Conservation (phyloP, 1,140 invertebrate genomes). For the Myzus persicae region DNA sequence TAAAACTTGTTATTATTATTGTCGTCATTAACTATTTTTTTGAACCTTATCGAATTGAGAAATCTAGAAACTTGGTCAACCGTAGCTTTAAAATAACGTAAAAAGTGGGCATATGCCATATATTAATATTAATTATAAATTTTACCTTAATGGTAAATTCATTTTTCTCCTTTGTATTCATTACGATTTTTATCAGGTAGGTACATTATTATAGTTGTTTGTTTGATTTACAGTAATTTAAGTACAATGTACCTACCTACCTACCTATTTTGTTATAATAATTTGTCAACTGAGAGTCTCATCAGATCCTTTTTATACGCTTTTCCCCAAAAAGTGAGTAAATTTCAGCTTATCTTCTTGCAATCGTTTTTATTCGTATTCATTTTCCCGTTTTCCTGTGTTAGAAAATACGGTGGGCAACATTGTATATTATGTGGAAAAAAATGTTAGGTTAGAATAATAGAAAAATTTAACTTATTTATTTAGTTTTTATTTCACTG, state of each 20-base stretch:
- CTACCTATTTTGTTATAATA: not conserved
- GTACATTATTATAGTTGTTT: not conserved
- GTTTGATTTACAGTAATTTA: not conserved
- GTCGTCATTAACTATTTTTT: slow-evolving; percentile 42
- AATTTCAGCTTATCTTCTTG: not conserved
- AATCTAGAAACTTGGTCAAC: slow-evolving; percentile 47
- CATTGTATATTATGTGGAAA: too few relatives aligned
- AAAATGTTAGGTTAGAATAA: too few relatives aligned
- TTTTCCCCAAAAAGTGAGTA: not conserved
- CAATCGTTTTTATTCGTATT: not conserved
- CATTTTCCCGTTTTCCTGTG: not conserved
- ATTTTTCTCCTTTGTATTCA: not conserved
- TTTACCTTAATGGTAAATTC: not conserved
- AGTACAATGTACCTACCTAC: not conserved
- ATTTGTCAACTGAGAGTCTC: not conserved
- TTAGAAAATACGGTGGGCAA: too few relatives aligned
- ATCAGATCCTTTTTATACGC: not conserved
- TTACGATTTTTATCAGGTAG: not conserved
- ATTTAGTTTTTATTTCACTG: not conserved
- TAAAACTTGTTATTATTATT: slow-evolving; percentile 30
- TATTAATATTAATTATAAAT: slow-evolving; percentile 48
- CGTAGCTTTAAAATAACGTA: slow-evolving; percentile 4
- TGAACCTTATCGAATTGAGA: slow-evolving; percentile 48
- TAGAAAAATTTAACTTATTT: not conserved
- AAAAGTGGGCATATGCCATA: not conserved